A percentile compares a stretch with the other conserved stretches of the same genome.
Conservation (phyloP, 53 echinoderm and acorn worm species). For the Hippasteria phrygiana region DNA sequence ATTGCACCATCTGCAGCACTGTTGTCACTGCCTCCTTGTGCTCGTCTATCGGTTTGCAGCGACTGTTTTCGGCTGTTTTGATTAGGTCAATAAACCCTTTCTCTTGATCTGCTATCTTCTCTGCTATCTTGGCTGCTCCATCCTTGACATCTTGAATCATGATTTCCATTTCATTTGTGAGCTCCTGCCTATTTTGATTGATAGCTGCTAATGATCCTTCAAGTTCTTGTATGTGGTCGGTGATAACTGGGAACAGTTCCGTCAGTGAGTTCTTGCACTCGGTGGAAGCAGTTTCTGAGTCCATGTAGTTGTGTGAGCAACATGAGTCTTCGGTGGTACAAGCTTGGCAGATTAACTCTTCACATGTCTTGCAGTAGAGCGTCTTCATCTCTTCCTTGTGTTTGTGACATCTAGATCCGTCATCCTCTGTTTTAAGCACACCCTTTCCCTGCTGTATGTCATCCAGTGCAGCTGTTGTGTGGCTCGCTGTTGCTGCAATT, state of each 20-base stretch:
- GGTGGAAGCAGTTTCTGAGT: not conserved
- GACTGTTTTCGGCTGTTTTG: not conserved
- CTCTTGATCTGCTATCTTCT: not conserved
- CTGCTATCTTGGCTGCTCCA: not conserved
- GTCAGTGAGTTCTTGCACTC: not conserved
- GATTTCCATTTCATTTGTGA: not conserved
- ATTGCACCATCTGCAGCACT: not conserved
- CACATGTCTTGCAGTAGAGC: slow-evolving; percentile 40
- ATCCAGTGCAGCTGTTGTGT: not conserved
- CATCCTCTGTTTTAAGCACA: not conserved
- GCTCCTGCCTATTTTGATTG: not conserved
- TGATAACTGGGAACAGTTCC: slow-evolving; percentile 31
- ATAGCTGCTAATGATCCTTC: not conserved
- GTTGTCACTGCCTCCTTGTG: not conserved
- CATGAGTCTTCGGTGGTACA: slow-evolving; percentile 3
- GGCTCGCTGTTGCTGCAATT: not conserved
- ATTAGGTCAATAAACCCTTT: not conserved
- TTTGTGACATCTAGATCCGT: not conserved
- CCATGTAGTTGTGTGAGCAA: slow-evolving; percentile 1
- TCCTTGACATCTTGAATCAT: not conserved
- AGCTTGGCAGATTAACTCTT: slow-evolving; percentile 24
- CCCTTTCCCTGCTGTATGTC: not conserved
- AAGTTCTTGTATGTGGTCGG: not conserved
- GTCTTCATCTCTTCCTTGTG: not conserved
- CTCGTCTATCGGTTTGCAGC: not conserved